phyloP scores from a whole-genome alignment of 2,113 vertebrate species.

The Thalassarche chlororhynchos region DNA sequence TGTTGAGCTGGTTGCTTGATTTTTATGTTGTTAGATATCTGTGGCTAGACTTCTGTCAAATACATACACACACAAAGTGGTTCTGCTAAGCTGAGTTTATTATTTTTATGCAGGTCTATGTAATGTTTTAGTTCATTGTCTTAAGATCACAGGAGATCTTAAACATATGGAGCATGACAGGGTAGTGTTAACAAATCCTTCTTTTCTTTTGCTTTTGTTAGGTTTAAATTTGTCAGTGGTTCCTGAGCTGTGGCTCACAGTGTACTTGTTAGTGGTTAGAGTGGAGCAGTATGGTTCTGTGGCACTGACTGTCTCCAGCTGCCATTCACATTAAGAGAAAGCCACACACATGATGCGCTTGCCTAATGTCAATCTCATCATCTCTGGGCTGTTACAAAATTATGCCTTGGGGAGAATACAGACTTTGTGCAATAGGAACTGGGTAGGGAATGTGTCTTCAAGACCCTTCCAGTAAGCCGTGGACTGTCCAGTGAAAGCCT shows the following conservation, averaged over 20 bases:
- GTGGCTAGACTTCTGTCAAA: background rate
- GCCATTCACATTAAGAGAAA: background rate
- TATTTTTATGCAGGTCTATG: background rate
- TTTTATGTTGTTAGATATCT: background rate
- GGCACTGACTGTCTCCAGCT: background rate
- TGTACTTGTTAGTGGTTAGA: background rate
- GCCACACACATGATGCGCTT: background rate
- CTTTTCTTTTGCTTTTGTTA: background rate
- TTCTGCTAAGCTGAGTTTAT: background rate
- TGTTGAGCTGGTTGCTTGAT: background rate
- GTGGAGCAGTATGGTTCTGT: background rate
- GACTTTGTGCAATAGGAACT: background rate
- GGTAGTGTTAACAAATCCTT: background rate
- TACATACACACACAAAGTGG: background rate
- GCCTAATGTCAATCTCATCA: accelerated
- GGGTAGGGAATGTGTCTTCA: background rate
- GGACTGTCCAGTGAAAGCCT: background rate
- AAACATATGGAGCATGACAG: background rate
- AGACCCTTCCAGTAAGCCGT: background rate
- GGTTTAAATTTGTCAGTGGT: background rate
- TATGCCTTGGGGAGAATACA: background rate
- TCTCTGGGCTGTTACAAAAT: background rate
- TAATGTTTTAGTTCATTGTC: background rate
- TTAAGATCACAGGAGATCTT: background rate
- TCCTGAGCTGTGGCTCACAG: background rate